Percentiles rank a stretch among this genome's conserved stretches.
phyloP scores from a whole-genome alignment of 1,140 invertebrate genomes.

The Nomia melanderi region DNA sequence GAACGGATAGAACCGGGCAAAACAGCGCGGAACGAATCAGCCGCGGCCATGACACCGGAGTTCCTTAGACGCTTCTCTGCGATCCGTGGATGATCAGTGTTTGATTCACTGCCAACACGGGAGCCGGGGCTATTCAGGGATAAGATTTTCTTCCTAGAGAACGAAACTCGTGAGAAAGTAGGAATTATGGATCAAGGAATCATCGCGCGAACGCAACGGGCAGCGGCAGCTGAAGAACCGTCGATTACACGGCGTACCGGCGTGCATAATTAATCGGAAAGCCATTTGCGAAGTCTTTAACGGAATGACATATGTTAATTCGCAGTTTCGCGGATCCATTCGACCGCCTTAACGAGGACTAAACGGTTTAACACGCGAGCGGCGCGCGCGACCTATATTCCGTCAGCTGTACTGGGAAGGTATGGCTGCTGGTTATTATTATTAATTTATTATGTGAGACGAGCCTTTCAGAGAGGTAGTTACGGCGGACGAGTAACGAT shows the following conservation, averaged over 20 bases:
- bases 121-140: too few species aligned
- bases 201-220: too few species aligned
- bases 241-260: neutral
- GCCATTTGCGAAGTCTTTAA: neutral
- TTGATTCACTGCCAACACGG: constrained; percentile 2
- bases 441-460: too few species aligned
- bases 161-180: too few species aligned
- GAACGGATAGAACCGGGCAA: constrained; percentile 38
- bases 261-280: constrained; percentile 4
- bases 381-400: neutral
- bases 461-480: too few species aligned
- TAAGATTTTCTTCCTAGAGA: neutral
- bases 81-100: neutral
- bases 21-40: constrained; percentile 53
- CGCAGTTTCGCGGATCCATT: neutral
- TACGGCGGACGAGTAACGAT: too few species aligned
- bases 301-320: constrained; percentile 6
- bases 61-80: constrained; percentile 20
- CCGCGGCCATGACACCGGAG: constrained; percentile 49
- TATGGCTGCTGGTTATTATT: too few species aligned
- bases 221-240: neutral
- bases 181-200: neutral
- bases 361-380: neutral
- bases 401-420: neutral
- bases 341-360: neutral